Conservation (phyloP, 2,797 vertebrate genomes). For the Strix occidentalis region DNA sequence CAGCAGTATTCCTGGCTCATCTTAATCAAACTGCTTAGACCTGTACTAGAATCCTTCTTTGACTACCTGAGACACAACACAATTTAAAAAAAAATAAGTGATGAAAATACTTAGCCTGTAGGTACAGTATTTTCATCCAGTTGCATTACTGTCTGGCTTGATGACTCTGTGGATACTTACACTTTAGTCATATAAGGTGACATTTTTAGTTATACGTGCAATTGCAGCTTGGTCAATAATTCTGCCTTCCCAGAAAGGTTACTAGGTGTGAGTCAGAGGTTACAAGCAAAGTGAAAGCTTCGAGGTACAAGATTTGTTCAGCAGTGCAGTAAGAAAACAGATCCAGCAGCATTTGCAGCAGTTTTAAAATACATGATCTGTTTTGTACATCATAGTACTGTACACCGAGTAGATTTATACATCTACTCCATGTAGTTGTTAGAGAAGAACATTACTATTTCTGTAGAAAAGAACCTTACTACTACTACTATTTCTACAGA, state of each 20-base stretch:
- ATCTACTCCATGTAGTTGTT: not conserved
- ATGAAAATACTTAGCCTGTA: not conserved
- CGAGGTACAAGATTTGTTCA: not conserved
- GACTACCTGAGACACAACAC: not conserved
- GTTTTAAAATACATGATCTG: accelerated
- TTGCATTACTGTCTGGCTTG: not conserved
- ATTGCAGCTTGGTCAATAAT: not conserved
- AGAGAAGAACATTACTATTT: not conserved
- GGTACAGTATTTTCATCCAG: not conserved
- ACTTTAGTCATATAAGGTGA: not conserved
- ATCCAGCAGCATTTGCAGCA: not conserved
- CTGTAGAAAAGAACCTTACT: too few relatives aligned
- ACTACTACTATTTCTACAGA: too few relatives aligned
- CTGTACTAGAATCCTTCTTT: not conserved
- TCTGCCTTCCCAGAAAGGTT: not conserved
- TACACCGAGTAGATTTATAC: not conserved
- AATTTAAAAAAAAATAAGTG: not conserved
- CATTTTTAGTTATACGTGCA: not conserved
- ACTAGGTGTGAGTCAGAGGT: not conserved
- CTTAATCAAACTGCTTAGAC: not conserved
- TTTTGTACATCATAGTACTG: not conserved
- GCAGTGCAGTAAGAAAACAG: not conserved
- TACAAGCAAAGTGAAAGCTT: not conserved
- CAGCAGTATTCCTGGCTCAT: not conserved
- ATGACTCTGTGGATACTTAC: not conserved